A percentile compares a stretch with the other conserved stretches of the same genome.
Evolutionary conservation across 2,797 vertebrate species (phyloP).

Genomic region (Ctenopoma kingsleyae): DNA sequence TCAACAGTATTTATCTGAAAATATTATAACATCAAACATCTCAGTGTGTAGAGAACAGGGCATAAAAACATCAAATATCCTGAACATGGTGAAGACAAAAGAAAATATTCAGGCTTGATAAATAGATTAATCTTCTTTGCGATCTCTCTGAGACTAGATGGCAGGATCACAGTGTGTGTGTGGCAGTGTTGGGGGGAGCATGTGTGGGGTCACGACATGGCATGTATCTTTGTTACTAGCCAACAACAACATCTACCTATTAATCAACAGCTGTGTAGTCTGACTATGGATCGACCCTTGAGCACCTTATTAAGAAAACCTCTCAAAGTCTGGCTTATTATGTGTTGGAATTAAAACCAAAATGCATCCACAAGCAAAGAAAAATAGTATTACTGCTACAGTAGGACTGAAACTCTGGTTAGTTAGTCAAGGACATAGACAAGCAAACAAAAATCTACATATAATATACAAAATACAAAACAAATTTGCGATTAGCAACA

Average conservation of each 20-base stretch:
- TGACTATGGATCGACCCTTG: slow-evolving; percentile 18
- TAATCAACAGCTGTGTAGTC: slow-evolving; percentile 42
- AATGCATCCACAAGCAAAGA: slow-evolving; percentile 4
- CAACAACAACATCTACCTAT: slow-evolving; percentile 37
- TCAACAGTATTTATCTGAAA: neutral
- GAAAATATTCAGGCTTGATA: neutral
- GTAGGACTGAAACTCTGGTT: neutral
- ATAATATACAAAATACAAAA: too few species aligned
- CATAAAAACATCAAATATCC: neutral
- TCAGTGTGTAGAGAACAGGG: neutral
- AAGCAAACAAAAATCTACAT: neutral
- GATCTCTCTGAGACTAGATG: neutral
- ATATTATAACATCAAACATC: neutral
- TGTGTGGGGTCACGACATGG: slow-evolving; percentile 1
- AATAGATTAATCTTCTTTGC: neutral
- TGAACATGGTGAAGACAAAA: neutral
- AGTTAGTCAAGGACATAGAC: neutral
- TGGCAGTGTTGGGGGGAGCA: too few species aligned
- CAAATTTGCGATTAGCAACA: too few species aligned
- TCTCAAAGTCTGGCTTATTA: slow-evolving; percentile 48
- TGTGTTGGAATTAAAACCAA: slow-evolving; percentile 40
- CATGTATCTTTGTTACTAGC: slow-evolving; percentile 8
- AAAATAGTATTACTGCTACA: neutral
- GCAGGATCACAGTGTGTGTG: neutral
- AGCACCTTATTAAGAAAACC: slow-evolving; percentile 51